Evolutionary conservation across 2,113 vertebrate genomes (phyloP), one percentile per base, ranked within the genome.

Genomic region (Bufo bufo): DNA sequence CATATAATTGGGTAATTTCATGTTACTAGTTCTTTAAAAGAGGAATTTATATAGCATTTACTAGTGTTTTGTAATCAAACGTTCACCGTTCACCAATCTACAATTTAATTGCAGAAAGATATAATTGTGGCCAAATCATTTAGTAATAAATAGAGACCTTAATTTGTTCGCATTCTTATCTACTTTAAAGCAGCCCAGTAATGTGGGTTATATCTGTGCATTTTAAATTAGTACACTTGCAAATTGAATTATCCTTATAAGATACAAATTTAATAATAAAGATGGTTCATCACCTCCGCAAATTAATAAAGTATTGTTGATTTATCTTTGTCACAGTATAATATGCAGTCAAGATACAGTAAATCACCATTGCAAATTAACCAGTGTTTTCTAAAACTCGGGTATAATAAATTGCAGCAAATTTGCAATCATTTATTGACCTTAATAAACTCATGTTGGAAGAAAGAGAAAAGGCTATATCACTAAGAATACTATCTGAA

Each of bases 191-290:
- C 81, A 83, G 81, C 47, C 23, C 47, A 83, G 81, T 83, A 83
- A 83, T 83, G 81, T 69, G 58, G 63, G 17, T 66, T 83, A 50
- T 83, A 83, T 83, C 81, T 83, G 45, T 83, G 81, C 81, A 83
- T 83, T 83, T 83, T 83, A 83, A 83, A 83, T 83, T 83, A 83
- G 81, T 83, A 83, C 81, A 83, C 81, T 83, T 83, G 81, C 81
- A 83, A 83, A 83, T 83, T 83, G 81, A 83, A 83, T 83, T 83
- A 83, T 83, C 81, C 63, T 83, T 83, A 83, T 69, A 83, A 83
- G 81, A 83, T 83, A 83, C 81, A 83, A 83, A 83, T 83, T 83
- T 83, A 83, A 83, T 83, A 82, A 83, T 83, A 83, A 83, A 66
- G 81, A 83, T 69, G 81, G 81, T 83, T 83, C 81, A 83, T 83